Evolutionary conservation across 2,888 invertebrate species (phyloP).

Genomic region (Autographa pulchrina): DNA sequence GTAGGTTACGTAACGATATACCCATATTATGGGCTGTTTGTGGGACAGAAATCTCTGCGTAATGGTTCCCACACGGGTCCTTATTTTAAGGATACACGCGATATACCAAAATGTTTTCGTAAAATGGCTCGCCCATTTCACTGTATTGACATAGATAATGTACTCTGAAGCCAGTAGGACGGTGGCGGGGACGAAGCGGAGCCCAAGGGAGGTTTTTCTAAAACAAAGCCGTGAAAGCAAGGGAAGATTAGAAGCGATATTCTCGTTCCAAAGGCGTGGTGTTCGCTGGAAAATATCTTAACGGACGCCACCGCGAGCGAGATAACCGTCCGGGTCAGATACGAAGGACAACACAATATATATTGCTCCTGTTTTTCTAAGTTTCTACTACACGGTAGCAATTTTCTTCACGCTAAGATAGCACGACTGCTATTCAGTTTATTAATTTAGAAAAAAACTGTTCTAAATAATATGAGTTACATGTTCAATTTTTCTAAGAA

Average conservation of each 20-base stretch:
- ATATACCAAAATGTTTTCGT: slow-evolving; percentile 85
- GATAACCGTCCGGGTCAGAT: slow-evolving; percentile 69
- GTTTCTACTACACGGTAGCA: slow-evolving; percentile 23
- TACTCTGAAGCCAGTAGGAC: slow-evolving; percentile 71
- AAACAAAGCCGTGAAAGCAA: slow-evolving; percentile 81
- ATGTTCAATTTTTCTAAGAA: too few relatives aligned
- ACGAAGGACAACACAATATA: slow-evolving; percentile 55
- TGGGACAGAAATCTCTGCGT: slow-evolving; percentile 78
- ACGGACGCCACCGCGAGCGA: slow-evolving; percentile 62
- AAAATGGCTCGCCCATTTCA: slow-evolving; percentile 80
- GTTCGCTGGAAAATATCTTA: slow-evolving; percentile 71
- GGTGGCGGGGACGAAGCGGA: slow-evolving; percentile 59
- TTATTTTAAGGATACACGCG: slow-evolving; percentile 83
- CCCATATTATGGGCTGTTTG: slow-evolving; percentile 71
- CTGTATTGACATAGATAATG: slow-evolving; percentile 87
- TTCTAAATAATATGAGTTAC: too few relatives aligned
- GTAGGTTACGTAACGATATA: slow-evolving; percentile 62
- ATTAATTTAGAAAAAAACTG: too few relatives aligned
- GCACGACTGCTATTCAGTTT: too few relatives aligned
- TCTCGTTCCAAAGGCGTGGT: slow-evolving; percentile 73
- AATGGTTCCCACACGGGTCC: slow-evolving; percentile 82
- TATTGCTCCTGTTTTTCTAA: slow-evolving; percentile 48
- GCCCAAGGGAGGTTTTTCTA: slow-evolving; percentile 77
- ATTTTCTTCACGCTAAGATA: too few relatives aligned
- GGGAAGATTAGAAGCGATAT: slow-evolving; percentile 80